phyloP scores from a whole-genome alignment of 1,140 invertebrate species.

The Ceratina calcarata region DNA sequence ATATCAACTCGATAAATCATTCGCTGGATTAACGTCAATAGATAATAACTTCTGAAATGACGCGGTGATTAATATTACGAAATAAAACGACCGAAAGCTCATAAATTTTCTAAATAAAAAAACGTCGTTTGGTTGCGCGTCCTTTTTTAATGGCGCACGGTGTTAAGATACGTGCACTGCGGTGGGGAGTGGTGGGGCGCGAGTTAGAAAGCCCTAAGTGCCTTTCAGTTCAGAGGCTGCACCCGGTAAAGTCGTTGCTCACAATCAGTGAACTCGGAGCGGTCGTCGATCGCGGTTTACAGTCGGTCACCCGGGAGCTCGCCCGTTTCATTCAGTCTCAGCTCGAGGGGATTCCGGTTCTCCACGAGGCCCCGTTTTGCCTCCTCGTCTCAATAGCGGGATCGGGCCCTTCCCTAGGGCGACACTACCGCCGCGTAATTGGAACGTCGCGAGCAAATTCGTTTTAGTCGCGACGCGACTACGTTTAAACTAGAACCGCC shows the following conservation, averaged over 20 bases:
- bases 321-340: neutral
- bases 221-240: slow-evolving; percentile 52
- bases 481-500: slow-evolving; percentile 35
- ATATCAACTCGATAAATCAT: no score
- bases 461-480: neutral
- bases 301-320: neutral
- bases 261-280: slow-evolving; percentile 54
- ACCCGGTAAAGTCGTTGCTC: slow-evolving; percentile 59
- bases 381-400: neutral
- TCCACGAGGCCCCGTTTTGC: slow-evolving; percentile 28
- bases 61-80: no score
- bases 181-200: slow-evolving; percentile 30
- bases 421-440: no score
- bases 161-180: slow-evolving; percentile 28
- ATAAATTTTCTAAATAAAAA: no score
- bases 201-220: slow-evolving; percentile 63
- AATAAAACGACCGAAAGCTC: no score
- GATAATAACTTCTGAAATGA: no score
- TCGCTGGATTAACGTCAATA: no score
- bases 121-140: neutral
- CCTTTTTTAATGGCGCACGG: slow-evolving; percentile 31
- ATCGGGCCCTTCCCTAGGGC: no score
- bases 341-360: slow-evolving; percentile 16
- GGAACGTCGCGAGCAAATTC: neutral
- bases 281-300: slow-evolving; percentile 55